Evolutionary conservation across 1,140 invertebrate species (phyloP).

Genomic region (Eumaeus atala): DNA sequence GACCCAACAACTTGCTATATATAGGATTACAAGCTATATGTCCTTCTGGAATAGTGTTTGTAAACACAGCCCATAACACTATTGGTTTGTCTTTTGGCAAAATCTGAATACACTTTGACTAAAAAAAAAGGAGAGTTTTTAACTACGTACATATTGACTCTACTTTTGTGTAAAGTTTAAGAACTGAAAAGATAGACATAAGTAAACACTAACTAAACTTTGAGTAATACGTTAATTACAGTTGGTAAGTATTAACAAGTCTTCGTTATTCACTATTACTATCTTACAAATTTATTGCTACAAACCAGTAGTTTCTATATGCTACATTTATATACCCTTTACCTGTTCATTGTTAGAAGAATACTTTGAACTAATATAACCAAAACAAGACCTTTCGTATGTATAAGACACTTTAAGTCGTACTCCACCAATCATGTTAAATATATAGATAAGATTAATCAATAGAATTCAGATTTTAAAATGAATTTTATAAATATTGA

Average conservation of each 20-base stretch:
- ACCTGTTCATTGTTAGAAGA: constrained; percentile 56
- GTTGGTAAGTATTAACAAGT: no score
- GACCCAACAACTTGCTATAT: constrained; percentile 44
- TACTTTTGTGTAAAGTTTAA: no score
- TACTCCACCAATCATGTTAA: constrained; percentile 53
- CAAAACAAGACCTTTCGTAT: constrained; percentile 61
- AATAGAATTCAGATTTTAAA: constrained; percentile 2
- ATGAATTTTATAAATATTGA: not conserved
- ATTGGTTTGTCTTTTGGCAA: constrained; percentile 48
- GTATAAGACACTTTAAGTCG: constrained; percentile 49
- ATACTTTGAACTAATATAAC: constrained; percentile 61
- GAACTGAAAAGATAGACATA: not conserved
- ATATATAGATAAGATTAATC: constrained; percentile 3
- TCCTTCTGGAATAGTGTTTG: constrained; percentile 47
- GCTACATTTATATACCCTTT: constrained; percentile 15
- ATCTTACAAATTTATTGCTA: no score
- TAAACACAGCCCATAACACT: constrained; percentile 60
- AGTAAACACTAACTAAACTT: no score
- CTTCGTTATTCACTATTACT: no score
- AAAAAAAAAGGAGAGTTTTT: constrained; percentile 23
- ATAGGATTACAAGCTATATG: constrained; percentile 54
- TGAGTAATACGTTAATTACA: no score
- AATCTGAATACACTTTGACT: constrained; percentile 58
- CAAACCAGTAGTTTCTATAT: no score
- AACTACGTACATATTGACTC: not conserved